Evolutionary conservation across 2,888 invertebrate species (phyloP).

Genomic region (Biston stratarius): DNA sequence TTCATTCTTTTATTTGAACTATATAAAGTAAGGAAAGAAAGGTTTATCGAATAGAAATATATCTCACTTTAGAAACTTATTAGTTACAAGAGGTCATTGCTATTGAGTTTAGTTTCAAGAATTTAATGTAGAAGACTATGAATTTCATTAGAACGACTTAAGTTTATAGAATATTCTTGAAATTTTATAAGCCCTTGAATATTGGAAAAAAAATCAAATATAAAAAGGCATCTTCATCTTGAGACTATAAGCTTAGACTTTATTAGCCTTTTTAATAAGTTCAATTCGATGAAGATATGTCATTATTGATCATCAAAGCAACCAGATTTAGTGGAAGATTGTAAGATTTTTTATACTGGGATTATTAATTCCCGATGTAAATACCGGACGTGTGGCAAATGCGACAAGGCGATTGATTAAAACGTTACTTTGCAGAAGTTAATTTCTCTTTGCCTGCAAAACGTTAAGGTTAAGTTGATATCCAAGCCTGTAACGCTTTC

Average conservation of each 20-base stretch:
- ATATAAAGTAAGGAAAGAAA: background rate
- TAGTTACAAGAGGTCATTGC: slow-evolving; percentile 10
- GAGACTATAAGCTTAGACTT: background rate
- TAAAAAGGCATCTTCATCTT: background rate
- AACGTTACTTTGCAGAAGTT: too few species aligned
- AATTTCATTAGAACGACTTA: slow-evolving; percentile 13
- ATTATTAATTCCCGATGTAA: too few species aligned
- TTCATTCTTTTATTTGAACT: too few species aligned
- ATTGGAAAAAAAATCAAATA: background rate
- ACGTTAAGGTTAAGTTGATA: too few species aligned
- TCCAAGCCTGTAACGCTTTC: too few species aligned
- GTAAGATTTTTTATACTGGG: too few species aligned
- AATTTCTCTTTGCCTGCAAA: too few species aligned
- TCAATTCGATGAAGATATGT: too few species aligned
- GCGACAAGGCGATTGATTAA: too few species aligned
- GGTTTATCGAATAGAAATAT: background rate
- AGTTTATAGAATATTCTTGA: background rate
- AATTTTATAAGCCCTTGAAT: background rate
- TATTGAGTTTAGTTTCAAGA: background rate
- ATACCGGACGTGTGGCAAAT: too few species aligned
- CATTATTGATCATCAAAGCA: too few species aligned
- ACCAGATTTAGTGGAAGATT: too few species aligned
- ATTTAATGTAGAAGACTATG: background rate
- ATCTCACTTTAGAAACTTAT: background rate
- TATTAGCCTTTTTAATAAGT: background rate